A percentile compares a stretch with the other conserved stretches of the same genome.
phyloP scores from a whole-genome alignment of 2,797 vertebrate species.

The Argyrosomus regius region DNA sequence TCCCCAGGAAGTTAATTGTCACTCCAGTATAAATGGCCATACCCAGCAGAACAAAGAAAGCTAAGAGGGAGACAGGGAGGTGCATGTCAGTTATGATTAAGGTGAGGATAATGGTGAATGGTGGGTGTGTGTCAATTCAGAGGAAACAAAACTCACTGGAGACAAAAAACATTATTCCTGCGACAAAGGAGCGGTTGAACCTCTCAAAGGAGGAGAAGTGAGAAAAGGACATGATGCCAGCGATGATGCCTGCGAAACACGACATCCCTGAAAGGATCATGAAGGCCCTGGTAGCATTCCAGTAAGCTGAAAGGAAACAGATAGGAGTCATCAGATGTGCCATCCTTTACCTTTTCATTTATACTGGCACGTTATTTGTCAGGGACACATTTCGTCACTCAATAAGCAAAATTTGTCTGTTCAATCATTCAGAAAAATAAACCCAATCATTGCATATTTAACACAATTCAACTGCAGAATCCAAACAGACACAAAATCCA shows the following conservation, averaged over 20 bases:
- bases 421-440: no score
- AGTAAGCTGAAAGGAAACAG: constrained; percentile 84
- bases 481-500: background rate
- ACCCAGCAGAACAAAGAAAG: constrained; percentile 88
- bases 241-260: constrained; percentile 88
- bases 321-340: background rate
- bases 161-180: constrained; percentile 90
- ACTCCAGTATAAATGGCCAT: constrained; percentile 92
- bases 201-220: constrained; percentile 89
- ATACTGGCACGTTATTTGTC: background rate
- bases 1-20: constrained; percentile 90
- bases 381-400: background rate
- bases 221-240: constrained; percentile 89
- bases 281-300: constrained; percentile 92
- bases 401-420: background rate
- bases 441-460: background rate
- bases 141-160: constrained; percentile 85
- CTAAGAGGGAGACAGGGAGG: constrained; percentile 58
- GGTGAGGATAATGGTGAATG: background rate
- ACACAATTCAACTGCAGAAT: background rate
- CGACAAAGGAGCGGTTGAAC: constrained; percentile 90
- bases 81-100: constrained; percentile 1
- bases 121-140: background rate
- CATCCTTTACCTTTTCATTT: background rate
- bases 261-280: constrained; percentile 92